Evolutionary conservation across 2,113 vertebrate genomes (phyloP).

Genomic region (Artemisiospiza belli): DNA sequence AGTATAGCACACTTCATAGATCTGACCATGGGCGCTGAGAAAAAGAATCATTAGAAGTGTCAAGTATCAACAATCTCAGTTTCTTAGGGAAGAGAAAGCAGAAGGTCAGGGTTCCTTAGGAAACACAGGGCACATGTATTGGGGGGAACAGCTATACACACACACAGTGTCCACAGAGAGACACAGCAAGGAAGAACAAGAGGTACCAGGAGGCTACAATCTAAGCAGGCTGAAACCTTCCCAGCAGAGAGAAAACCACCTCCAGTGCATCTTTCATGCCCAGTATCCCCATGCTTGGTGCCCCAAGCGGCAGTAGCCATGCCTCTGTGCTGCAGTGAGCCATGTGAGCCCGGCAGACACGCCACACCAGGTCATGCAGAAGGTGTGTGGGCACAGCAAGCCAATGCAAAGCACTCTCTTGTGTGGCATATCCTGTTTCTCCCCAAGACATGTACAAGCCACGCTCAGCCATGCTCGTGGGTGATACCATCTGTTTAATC

Average conservation of each 20-base stretch:
- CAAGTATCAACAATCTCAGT: background rate
- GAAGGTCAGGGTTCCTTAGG: background rate
- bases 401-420: background rate
- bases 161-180: background rate
- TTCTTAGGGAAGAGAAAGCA: background rate
- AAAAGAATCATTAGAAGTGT: background rate
- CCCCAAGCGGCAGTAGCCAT: accelerated
- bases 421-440: conserved; percentile 22
- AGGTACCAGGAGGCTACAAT: background rate
- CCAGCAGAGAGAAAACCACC: background rate
- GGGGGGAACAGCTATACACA: background rate
- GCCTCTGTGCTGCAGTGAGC: background rate
- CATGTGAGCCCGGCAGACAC: background rate
- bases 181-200: background rate
- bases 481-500: conserved; percentile 34
- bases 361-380: background rate
- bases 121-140: accelerated
- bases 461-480: accelerated
- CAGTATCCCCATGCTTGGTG: accelerated
- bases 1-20: background rate
- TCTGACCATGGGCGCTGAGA: background rate
- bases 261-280: background rate
- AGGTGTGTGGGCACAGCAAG: background rate
- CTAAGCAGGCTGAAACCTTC: background rate
- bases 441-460: background rate